Percentiles rank a stretch among this genome's conserved stretches.
Evolutionary conservation across 2,797 vertebrate genomes (phyloP).

Genomic region (Cyprinella venusta): DNA sequence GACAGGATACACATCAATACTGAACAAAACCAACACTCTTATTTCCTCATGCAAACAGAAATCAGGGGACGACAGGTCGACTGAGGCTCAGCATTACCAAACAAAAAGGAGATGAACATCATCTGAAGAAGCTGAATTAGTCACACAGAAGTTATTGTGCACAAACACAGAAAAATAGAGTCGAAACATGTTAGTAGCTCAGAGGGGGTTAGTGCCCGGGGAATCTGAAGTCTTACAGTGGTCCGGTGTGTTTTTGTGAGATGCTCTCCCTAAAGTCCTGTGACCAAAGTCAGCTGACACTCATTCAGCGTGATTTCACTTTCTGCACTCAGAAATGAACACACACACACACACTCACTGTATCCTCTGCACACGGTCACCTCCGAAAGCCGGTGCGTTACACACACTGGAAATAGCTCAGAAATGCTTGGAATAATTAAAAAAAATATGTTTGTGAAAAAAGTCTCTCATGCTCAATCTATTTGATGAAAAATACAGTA

Average conservation of each 20-base stretch:
- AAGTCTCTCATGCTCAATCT: background rate
- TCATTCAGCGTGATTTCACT: constrained; percentile 54
- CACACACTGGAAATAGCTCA: background rate
- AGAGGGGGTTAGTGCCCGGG: background rate
- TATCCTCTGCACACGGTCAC: background rate
- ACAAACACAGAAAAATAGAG: background rate
- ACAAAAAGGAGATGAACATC: background rate
- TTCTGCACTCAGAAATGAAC: background rate
- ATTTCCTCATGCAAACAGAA: background rate
- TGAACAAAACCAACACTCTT: background rate
- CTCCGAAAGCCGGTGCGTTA: background rate
- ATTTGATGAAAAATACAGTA: background rate
- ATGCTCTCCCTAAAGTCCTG: constrained; percentile 45
- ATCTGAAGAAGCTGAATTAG: background rate
- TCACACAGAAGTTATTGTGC: background rate
- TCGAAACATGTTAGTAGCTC: background rate
- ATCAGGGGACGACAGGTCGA: background rate
- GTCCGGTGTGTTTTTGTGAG: background rate
- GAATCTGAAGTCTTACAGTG: constrained; percentile 2
- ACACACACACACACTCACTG: background rate
- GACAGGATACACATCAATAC: background rate
- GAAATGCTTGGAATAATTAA: background rate
- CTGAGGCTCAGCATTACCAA: background rate
- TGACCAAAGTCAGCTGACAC: constrained; percentile 60
- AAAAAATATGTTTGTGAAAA: background rate